Evolutionary conservation across 2,113 vertebrate species (phyloP).

Genomic region (Rhegmatorhina hoffmannsi): DNA sequence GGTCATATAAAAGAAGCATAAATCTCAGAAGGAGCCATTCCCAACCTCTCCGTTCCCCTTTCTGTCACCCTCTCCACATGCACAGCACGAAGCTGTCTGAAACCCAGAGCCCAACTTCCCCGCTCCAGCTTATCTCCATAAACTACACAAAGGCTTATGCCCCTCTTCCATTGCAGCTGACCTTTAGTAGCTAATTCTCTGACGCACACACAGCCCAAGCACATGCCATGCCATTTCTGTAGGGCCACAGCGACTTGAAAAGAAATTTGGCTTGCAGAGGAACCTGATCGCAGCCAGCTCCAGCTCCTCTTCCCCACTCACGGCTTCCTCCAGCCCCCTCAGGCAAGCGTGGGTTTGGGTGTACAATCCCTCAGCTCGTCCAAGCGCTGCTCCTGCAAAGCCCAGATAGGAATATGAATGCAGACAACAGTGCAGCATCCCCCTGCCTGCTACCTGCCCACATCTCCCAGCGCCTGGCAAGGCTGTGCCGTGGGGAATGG

Average conservation of each 20-base stretch:
- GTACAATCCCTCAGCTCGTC: not conserved
- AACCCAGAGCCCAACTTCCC: not conserved
- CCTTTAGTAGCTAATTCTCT: conserved; percentile 31
- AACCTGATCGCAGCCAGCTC: not conserved
- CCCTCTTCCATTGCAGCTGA: conserved; percentile 35
- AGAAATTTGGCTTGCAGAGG: not conserved
- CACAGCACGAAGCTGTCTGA: conserved; percentile 29
- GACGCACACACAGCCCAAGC: not conserved
- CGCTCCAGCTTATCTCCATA: not conserved
- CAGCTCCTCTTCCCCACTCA: not conserved
- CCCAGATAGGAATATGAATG: not conserved
- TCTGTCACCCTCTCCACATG: conserved; percentile 20
- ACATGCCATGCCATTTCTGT: conserved; percentile 43
- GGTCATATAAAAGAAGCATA: conserved; percentile 1
- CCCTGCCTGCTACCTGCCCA: not conserved
- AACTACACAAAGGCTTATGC: not conserved
- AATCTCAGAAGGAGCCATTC: not conserved
- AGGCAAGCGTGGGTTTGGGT: fast-evolving
- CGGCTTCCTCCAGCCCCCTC: not conserved
- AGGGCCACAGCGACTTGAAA: not conserved
- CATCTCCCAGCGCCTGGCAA: fast-evolving
- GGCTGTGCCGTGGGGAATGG: not conserved
- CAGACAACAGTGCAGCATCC: fast-evolving
- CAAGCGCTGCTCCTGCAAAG: fast-evolving
- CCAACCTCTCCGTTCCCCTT: not conserved